Base-by-base conservation (phyloP, 2,888 invertebrate genomes). In the Plemyria rubiginata region DNA sequence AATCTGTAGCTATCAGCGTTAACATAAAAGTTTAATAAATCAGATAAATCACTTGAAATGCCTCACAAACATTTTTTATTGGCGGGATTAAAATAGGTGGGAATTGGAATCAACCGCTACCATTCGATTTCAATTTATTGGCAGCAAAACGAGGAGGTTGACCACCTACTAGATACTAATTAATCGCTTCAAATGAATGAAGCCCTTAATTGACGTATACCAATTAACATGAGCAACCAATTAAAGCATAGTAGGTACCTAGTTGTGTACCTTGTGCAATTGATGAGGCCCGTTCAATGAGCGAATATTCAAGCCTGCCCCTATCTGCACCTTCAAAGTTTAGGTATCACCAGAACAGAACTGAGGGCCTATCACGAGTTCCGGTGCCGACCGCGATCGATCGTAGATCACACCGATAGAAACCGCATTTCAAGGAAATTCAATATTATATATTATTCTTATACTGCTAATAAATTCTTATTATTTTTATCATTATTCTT, bases 161-260 rank as follows among this genome's bases (percentile, higher is more conserved):
- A 54, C 48, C 56, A 60, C 45, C 28, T 45, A 53, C 59, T 54
- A 38, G 36, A 38, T 38, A 53, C 63, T 59, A 58, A 67, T 64
- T 67, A 64, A 64, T 59, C 54, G 64, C 46, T 61, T 52, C 28
- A 61, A 67, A 61, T 59, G 55, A 63, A 64, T 59, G 59, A 52
- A 53, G 53, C 57, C 60, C 55, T 59, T 59, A 59, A 43, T 56
- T 60, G 61, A 61, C 32, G 50, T 65, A 53, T 58, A 45, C 41
- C 50, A 50, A 56, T 58, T 55, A 45, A 63, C 54, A 38, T 50
- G 49, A 54, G 59, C 55, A 66, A 59, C 57, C 48, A 60, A 60
- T 62, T 54, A 73, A 74, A 69, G 73, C 40, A 38, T 38, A 52
- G 53, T 16, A 15, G 16, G 32, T 3, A 45, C 32, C 32, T 45